phyloP scores from a whole-genome alignment of 2,113 vertebrate genomes.

The Actenoides hombroni region DNA sequence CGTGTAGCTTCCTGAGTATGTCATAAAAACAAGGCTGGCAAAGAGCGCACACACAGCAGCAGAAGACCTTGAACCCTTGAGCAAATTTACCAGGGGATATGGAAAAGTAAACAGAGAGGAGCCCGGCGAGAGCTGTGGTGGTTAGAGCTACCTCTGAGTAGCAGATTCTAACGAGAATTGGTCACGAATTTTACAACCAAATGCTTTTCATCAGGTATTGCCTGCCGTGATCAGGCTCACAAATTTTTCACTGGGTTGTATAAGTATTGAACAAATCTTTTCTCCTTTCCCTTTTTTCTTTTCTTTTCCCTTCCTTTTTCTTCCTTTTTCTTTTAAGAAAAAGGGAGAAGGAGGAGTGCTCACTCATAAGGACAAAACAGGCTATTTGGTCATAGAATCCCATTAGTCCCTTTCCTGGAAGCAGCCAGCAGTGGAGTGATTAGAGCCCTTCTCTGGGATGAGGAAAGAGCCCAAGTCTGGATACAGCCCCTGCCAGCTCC shows the following conservation, averaged over 20 bases:
- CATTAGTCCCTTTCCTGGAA: neutral
- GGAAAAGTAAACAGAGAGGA: conserved; percentile 45
- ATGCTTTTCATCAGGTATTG: neutral
- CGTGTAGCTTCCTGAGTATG: neutral
- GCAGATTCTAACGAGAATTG: neutral
- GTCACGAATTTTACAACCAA: neutral
- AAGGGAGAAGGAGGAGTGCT: neutral
- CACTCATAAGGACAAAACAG: neutral
- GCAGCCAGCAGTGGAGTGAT: neutral
- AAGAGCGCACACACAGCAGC: neutral
- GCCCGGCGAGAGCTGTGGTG: neutral
- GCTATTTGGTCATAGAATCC: neutral
- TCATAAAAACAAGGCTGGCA: neutral
- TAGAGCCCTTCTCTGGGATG: neutral
- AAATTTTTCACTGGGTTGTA: neutral
- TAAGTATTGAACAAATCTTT: neutral
- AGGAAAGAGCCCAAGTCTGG: neutral
- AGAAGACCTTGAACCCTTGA: conserved; percentile 34
- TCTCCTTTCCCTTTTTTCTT: neutral
- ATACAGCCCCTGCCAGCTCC: neutral
- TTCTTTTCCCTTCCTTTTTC: neutral
- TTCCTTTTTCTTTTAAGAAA: neutral
- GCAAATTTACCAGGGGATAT: conserved; percentile 26
- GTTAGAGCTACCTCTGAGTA: neutral
- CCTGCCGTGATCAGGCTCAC: neutral